A percentile compares a stretch with the other conserved stretches of the same genome.
Conservation (phyloP, 2,113 vertebrate genomes). For the Cephalopholis sonnerati region DNA sequence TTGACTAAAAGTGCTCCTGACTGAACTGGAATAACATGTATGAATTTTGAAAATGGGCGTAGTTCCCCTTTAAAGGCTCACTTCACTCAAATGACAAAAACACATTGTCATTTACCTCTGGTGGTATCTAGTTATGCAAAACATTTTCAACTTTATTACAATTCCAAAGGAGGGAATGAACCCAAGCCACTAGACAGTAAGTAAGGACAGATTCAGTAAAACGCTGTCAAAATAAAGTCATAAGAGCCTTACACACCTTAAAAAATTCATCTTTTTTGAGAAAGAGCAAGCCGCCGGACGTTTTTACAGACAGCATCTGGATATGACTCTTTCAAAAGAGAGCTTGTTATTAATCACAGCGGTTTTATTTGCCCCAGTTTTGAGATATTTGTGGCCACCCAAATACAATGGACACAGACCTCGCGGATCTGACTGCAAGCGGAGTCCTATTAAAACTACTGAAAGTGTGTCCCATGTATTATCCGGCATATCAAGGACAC, state of each 20-base stretch:
- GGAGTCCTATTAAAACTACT: neutral
- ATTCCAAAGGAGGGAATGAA: neutral
- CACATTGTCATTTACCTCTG: neutral
- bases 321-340: neutral
- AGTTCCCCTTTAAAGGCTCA: too few species aligned
- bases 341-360: neutral
- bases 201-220: neutral
- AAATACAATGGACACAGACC: neutral
- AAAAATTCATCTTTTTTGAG: neutral
- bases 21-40: too few species aligned
- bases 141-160: neutral
- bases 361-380: neutral
- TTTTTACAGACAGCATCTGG: neutral
- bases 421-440: neutral
- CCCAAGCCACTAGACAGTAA: neutral
- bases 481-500: neutral
- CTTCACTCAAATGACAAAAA: constrained; percentile 6
- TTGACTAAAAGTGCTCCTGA: too few species aligned
- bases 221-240: neutral
- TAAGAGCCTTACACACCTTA: neutral
- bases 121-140: neutral
- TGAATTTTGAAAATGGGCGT: too few species aligned
- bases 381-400: neutral
- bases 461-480: neutral
- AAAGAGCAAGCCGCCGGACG: neutral